Percentiles rank a stretch among this genome's conserved stretches.
phyloP scores from a whole-genome alignment of 2,797 vertebrate genomes.

The Pitangus sulphuratus region DNA sequence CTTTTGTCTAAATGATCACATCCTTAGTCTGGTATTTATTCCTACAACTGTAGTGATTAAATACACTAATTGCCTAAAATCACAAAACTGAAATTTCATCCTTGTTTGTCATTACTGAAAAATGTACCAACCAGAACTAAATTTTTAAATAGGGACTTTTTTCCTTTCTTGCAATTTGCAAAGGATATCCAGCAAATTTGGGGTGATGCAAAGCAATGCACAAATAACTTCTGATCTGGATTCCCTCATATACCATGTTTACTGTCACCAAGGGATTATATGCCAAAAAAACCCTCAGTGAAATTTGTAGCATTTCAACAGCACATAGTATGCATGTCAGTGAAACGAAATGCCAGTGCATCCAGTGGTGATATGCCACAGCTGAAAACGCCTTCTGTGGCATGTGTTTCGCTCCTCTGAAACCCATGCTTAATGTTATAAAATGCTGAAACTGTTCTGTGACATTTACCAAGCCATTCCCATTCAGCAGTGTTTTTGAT shows the following conservation, averaged over 20 bases:
- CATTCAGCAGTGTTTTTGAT: neutral
- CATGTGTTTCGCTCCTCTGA: neutral
- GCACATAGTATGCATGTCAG: neutral
- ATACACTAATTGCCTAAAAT: neutral
- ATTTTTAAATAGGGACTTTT: neutral
- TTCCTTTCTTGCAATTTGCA: neutral
- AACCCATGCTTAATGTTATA: neutral
- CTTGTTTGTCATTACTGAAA: constrained; percentile 7
- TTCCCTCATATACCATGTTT: neutral
- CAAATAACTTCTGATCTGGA: constrained; percentile 31
- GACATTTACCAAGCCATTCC: neutral
- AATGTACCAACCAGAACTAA: neutral
- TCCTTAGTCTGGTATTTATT: neutral
- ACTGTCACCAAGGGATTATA: constrained; percentile 2
- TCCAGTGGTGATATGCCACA: constrained; percentile 17
- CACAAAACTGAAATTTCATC: neutral
- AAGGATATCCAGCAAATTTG: neutral
- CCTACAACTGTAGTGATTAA: neutral
- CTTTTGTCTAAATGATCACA: neutral
- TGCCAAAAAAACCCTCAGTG: constrained; percentile 17
- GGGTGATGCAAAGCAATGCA: neutral
- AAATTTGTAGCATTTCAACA: constrained; percentile 25
- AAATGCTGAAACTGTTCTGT: constrained; percentile 1
- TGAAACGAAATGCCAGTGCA: neutral
- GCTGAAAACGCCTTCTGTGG: neutral